Base-by-base conservation (phyloP, 2,888 invertebrate species). In the Acronicta aceris region DNA sequence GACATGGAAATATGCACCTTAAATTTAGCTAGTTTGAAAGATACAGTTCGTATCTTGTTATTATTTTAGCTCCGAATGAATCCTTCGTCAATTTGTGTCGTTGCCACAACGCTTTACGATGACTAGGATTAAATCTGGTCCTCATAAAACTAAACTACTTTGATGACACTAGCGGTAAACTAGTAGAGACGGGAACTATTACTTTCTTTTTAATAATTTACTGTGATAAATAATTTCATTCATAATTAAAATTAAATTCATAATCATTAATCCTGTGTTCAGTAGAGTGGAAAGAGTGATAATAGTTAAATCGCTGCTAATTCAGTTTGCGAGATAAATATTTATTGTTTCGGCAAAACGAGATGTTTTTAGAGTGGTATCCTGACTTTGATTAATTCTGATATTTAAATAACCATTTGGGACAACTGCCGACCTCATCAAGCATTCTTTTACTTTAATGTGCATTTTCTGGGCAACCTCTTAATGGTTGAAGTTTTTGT, bases 361-460 rank as follows among this genome's bases (percentile, higher is more conserved):
- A 81, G 73, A 76, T 81, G 76, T 84, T 88, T 85, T 82, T 76
- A 65, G 74, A 74, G 78, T 73, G 85, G 81, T 86, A 83, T 81
- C 84, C 66, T 64, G 76, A 70, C 79, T 79, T 82, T 88, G 88
- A 92, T 91, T 89, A 87, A 91, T 92, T 83, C 76, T 79, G 68
- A 76, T 89, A 88, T 89, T 89, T 83, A 89, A 92, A 89, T 89
- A 63, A 65, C 73, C 75, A 64, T 71, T 68, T 56, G 63, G 59
- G 70, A 65, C 64, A 65, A 72, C 59, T 60, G 70, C 59, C 48
- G 74, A 64, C 53, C 52, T 59, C 63, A 55, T 65, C 47, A 50
- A 50, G 40, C 17, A 59, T 64, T 66, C 27, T 60, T 71, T 57
- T 7, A 50, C 59, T 62, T 21, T 62, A 65, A 71, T 56, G 69